Evolutionary conservation across 2,113 vertebrate genomes (phyloP).

Genomic region (Coryphaenoides rupestris): DNA sequence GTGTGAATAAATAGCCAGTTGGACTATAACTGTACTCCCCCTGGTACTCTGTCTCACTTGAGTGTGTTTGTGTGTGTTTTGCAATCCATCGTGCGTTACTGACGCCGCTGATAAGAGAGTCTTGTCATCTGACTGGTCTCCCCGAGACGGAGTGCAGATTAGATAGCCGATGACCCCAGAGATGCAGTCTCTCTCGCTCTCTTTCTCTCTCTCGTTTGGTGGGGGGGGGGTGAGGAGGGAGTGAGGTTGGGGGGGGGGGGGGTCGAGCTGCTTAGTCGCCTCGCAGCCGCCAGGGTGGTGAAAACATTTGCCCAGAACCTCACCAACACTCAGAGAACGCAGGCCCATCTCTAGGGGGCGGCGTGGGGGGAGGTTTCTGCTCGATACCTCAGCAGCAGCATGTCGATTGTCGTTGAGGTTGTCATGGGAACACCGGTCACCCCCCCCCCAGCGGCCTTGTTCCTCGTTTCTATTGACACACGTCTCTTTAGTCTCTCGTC

Average conservation of each 20-base stretch:
- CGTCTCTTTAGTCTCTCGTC: not conserved
- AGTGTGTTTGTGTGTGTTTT: not conserved
- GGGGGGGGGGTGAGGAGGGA: too few species aligned
- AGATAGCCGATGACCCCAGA: not conserved
- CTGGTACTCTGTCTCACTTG: not conserved
- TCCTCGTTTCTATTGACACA: conserved; percentile 31
- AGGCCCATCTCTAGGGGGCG: not conserved
- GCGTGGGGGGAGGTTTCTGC: too few species aligned
- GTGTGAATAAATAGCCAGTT: conserved; percentile 4
- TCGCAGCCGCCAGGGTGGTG: not conserved
- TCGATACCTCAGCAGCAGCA: conserved; percentile 15
- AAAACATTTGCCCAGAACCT: conserved; percentile 17
- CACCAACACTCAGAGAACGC: conserved; percentile 33
- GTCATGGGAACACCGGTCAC: conserved; percentile 38
- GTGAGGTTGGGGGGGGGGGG: too few species aligned
- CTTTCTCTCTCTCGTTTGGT: not conserved
- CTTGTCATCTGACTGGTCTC: not conserved
- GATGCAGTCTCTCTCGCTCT: not conserved
- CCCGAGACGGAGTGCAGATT: not conserved
- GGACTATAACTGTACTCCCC: too few species aligned
- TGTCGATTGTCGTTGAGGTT: conserved; percentile 29
- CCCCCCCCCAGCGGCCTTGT: conserved; percentile 29
- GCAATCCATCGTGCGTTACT: not conserved
- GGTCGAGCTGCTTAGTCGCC: too few species aligned
- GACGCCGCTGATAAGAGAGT: not conserved